A percentile compares a stretch with the other conserved stretches of the same genome.
Conservation (phyloP, 2,113 vertebrate genomes). For the Coptodon bakossiorum region DNA sequence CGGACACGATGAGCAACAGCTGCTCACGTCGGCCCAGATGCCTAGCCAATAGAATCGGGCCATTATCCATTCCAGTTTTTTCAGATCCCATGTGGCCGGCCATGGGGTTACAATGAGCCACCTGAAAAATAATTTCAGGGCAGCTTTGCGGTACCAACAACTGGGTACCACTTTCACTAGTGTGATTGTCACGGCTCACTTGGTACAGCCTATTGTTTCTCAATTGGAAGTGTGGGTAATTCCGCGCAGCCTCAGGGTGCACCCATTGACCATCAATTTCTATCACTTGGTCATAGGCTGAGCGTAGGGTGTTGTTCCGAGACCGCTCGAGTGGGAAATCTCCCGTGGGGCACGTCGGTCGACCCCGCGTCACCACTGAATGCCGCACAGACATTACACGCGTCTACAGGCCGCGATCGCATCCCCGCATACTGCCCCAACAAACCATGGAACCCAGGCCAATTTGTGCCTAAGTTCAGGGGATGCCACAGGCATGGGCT, state of each 20-base stretch:
- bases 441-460: not conserved
- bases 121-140: not conserved
- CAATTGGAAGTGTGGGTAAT: not conserved
- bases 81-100: not conserved
- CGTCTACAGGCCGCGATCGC: not conserved
- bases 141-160: not conserved
- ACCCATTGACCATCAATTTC: not conserved
- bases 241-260: not conserved
- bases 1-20: not conserved
- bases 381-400: not conserved
- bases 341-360: not conserved
- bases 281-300: not conserved
- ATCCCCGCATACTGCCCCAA: not conserved
- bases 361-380: not conserved
- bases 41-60: not conserved
- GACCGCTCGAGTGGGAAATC: not conserved
- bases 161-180: not conserved
- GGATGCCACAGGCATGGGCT: not conserved
- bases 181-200: not conserved
- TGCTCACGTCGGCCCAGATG: not conserved
- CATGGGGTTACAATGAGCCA: not conserved
- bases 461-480: not conserved
- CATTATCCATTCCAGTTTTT: not conserved
- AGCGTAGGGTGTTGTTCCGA: not conserved
- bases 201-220: not conserved